Conservation (phyloP, 2,888 invertebrate species). For the Drosophila ustulata region DNA sequence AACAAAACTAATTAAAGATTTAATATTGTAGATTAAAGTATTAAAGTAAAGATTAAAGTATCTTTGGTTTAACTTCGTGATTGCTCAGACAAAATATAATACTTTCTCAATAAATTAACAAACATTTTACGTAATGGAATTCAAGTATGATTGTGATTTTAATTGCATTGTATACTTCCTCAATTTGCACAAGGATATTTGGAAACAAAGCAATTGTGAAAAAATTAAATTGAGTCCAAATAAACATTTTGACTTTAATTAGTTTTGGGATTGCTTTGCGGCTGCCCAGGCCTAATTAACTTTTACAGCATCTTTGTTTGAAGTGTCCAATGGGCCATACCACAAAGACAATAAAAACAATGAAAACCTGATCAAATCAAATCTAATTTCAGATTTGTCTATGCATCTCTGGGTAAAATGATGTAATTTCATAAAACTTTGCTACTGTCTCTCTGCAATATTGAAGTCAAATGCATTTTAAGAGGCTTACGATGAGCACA, state of each 20-base stretch:
- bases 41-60: too few relatives aligned
- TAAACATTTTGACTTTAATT: slow-evolving; percentile 54
- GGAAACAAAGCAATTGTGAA: background rate
- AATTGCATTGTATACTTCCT: background rate
- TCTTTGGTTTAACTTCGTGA: too few relatives aligned
- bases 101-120: too few relatives aligned
- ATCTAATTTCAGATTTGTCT: background rate
- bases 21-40: too few relatives aligned
- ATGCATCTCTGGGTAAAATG: background rate
- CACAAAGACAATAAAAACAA: slow-evolving; percentile 22
- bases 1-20: too few relatives aligned
- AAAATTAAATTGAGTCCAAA: background rate
- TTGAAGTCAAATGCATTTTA: background rate
- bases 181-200: background rate
- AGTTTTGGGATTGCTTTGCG: slow-evolving; percentile 52
- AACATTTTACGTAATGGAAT: background rate
- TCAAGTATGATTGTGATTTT: background rate
- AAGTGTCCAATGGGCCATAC: slow-evolving; percentile 35
- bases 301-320: slow-evolving; percentile 30
- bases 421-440: background rate
- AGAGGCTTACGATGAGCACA: slow-evolving; percentile 9
- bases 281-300: slow-evolving; percentile 58
- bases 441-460: background rate
- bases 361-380: slow-evolving; percentile 17
- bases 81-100: too few relatives aligned